phyloP scores from a whole-genome alignment of 2,888 invertebrate genomes.

The Nomada ruficornis region DNA sequence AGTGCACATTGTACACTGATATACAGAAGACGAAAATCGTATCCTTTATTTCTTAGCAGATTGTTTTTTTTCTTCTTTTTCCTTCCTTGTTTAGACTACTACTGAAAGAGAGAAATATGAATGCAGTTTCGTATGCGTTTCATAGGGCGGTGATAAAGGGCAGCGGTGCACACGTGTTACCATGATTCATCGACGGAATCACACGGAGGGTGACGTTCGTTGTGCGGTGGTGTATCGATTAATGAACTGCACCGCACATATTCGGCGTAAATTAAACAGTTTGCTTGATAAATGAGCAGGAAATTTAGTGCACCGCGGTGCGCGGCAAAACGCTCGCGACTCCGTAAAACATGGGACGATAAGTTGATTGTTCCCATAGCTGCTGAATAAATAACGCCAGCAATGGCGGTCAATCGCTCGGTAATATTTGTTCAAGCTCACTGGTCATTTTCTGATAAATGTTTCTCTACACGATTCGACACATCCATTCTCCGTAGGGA shows the following conservation, averaged over 20 bases:
- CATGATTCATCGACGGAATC: constrained; percentile 21
- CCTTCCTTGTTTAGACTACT: background rate
- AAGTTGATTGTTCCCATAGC: constrained; percentile 12
- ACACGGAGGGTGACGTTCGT: background rate
- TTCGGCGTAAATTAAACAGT: constrained; percentile 44
- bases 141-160: background rate
- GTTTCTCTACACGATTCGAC: no score
- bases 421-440: background rate
- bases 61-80: no score
- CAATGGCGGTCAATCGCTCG: constrained; percentile 7
- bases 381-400: constrained; percentile 4
- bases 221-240: constrained; percentile 20
- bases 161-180: background rate
- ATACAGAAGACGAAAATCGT: no score
- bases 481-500: no score
- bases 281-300: constrained; percentile 13
- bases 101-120: background rate
- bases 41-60: no score
- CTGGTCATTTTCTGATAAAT: background rate
- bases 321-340: background rate
- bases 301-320: constrained; percentile 1
- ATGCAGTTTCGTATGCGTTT: background rate
- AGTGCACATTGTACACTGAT: no score
- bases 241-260: constrained; percentile 43
- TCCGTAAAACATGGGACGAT: background rate